Percentiles rank a stretch among this genome's conserved stretches.
phyloP scores from a whole-genome alignment of 2,888 invertebrate genomes.

The Conomelus anceps region DNA sequence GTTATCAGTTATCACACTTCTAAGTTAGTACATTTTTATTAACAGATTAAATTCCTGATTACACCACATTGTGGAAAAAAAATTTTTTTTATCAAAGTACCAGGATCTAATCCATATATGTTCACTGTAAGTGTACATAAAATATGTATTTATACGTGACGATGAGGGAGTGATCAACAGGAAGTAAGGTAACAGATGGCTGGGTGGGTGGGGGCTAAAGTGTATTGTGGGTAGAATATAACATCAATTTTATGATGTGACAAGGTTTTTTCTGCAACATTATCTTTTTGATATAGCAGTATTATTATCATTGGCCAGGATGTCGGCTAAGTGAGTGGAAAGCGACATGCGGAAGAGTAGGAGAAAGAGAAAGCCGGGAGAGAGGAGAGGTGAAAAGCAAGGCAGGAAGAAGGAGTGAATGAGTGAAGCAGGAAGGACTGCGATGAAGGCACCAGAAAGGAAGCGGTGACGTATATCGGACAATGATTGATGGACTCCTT shows the following conservation, averaged over 20 bases:
- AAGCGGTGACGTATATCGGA: background rate
- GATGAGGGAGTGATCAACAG: background rate
- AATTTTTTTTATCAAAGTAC: too few relatives aligned
- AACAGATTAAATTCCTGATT: too few relatives aligned
- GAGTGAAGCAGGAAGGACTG: background rate
- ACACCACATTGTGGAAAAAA: too few relatives aligned
- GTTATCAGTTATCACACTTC: too few relatives aligned
- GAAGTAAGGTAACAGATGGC: background rate
- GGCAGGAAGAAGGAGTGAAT: background rate
- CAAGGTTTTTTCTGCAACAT: background rate
- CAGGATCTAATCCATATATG: too few relatives aligned
- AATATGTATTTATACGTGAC: background rate
- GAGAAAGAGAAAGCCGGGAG: too few relatives aligned
- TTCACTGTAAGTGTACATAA: too few relatives aligned
- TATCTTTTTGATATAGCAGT: background rate
- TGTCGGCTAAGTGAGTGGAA: background rate
- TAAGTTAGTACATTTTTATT: too few relatives aligned
- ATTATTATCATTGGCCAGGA: background rate
- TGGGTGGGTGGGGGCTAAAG: background rate
- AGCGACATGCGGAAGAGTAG: background rate
- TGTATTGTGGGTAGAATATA: background rate
- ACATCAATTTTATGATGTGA: background rate
- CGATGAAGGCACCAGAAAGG: background rate
- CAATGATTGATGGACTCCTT: background rate
- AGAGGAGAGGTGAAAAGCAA: background rate